Evolutionary conservation across 1,140 invertebrate genomes (phyloP).

Genomic region (Kradibia gibbosae): DNA sequence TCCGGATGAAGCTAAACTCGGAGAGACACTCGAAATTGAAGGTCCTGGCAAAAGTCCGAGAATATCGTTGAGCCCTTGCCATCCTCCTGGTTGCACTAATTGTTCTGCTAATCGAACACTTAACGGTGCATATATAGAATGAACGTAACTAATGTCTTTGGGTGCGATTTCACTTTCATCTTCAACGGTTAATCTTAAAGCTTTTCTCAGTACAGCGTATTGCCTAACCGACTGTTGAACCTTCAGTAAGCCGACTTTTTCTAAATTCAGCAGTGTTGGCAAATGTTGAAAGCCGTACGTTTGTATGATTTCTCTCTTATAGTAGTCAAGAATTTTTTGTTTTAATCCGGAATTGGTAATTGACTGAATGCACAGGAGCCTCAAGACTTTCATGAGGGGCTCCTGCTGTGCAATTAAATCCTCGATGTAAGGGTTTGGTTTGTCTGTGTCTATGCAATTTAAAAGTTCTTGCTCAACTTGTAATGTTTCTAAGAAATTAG

Average conservation of each 20-base stretch:
- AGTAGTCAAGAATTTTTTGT: conserved; percentile 90
- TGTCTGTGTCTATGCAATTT: conserved; percentile 92
- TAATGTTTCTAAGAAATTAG: conserved; percentile 79
- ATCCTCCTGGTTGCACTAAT: conserved; percentile 86
- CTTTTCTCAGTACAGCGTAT: conserved; percentile 82
- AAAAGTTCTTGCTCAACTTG: conserved; percentile 92
- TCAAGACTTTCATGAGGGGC: conserved; percentile 86
- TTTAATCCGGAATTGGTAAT: conserved; percentile 91
- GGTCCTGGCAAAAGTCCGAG: conserved; percentile 79
- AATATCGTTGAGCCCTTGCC: conserved; percentile 81
- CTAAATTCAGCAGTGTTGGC: conserved; percentile 88
- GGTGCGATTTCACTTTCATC: conserved; percentile 88
- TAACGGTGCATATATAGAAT: conserved; percentile 95
- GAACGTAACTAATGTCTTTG: conserved; percentile 93
- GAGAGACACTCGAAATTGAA: conserved; percentile 63
- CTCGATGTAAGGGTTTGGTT: conserved; percentile 90
- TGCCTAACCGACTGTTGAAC: conserved; percentile 80
- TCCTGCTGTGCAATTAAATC: conserved; percentile 90
- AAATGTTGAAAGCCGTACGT: conserved; percentile 93
- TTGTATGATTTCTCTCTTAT: conserved; percentile 91
- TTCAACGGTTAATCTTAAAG: conserved; percentile 87
- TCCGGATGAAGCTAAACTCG: conserved; percentile 62
- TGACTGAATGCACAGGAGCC: conserved; percentile 92
- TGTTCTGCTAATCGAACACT: conserved; percentile 90
- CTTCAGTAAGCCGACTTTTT: conserved; percentile 88